phyloP scores from a whole-genome alignment of 2,113 vertebrate species.

The Holacanthus passer region DNA sequence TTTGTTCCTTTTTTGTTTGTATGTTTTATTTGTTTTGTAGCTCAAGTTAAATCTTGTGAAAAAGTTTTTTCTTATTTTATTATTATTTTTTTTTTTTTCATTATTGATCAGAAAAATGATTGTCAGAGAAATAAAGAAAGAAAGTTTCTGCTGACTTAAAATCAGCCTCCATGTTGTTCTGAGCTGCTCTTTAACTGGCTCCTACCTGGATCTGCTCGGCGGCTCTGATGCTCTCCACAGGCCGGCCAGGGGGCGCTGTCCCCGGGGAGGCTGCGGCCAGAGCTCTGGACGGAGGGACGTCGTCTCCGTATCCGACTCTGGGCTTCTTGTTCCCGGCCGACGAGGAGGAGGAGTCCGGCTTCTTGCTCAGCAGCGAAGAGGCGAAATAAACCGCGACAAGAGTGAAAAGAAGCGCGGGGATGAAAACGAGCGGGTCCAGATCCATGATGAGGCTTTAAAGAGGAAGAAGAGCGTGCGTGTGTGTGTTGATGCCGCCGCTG shows the following conservation, averaged over 20 bases:
- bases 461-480: background rate
- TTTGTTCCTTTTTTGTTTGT: no score
- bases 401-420: slow-evolving; percentile 80
- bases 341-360: slow-evolving; percentile 50
- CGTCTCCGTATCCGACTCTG: slow-evolving; percentile 50
- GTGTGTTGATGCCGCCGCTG: background rate
- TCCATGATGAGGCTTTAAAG: slow-evolving; percentile 53
- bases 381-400: slow-evolving; percentile 75
- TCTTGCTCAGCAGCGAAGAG: slow-evolving; percentile 60
- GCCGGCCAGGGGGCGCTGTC: slow-evolving; percentile 31
- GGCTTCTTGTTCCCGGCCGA: slow-evolving; percentile 43
- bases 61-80: no score
- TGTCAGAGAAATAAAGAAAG: no score
- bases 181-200: no score
- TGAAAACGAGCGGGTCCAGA: slow-evolving; percentile 72
- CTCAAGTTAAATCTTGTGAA: no score
- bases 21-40: no score
- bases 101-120: no score
- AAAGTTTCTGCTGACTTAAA: no score
- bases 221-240: slow-evolving; percentile 52
- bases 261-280: slow-evolving; percentile 20
- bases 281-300: slow-evolving; percentile 51
- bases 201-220: slow-evolving; percentile 49
- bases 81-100: no score
- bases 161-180: no score